Conservation (phyloP, 2,113 vertebrate genomes). For the Athene cunicularia region DNA sequence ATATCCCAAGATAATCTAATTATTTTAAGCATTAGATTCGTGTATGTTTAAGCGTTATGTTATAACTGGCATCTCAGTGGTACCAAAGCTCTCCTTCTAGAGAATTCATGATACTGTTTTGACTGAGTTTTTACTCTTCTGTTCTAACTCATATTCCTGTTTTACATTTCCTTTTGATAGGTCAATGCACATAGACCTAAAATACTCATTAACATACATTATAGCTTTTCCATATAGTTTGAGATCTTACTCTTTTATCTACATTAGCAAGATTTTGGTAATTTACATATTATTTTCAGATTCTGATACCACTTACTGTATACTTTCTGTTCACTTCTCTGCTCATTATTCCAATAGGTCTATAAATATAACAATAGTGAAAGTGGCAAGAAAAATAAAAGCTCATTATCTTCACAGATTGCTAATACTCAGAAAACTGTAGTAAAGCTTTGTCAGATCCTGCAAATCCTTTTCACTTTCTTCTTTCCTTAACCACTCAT, state of each 20-base stretch:
- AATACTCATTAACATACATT: neutral
- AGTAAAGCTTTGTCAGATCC: neutral
- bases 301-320: neutral
- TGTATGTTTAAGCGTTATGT: neutral
- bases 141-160: neutral
- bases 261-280: neutral
- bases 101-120: neutral
- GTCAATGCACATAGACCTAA: neutral
- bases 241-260: neutral
- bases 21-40: neutral
- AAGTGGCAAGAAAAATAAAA: slow-evolving; percentile 5
- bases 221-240: neutral
- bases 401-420: neutral
- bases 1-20: neutral
- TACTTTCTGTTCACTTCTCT: neutral
- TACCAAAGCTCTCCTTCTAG: neutral
- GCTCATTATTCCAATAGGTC: neutral
- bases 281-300: neutral
- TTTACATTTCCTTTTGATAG: neutral
- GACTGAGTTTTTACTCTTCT: neutral
- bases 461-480: neutral
- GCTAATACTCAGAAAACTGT: neutral
- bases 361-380: neutral
- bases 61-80: neutral
- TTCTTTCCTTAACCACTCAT: neutral